Evolutionary conservation across 2,797 vertebrate species (phyloP).

Genomic region (Rhabdophis nuchalis): DNA sequence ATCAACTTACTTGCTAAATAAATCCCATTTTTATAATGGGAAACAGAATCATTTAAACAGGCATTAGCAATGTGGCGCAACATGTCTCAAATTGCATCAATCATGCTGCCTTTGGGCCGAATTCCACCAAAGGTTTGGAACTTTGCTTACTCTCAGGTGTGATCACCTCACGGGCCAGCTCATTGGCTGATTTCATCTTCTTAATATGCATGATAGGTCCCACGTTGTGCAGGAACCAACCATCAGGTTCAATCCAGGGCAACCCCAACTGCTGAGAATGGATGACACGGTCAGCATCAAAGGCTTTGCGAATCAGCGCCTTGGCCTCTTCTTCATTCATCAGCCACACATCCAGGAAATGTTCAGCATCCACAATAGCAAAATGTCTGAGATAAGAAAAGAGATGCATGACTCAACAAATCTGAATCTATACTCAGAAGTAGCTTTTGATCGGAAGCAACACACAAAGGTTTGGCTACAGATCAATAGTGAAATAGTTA

Average conservation of each 20-base stretch:
- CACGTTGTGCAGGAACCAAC: conserved; percentile 63
- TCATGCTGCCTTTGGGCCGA: background rate
- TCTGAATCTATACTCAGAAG: background rate
- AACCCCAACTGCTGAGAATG: conserved; percentile 77
- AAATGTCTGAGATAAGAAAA: conserved; percentile 70
- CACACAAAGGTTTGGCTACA: background rate
- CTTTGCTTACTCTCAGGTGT: conserved; percentile 44
- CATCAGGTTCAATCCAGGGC: conserved; percentile 68
- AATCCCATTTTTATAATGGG: background rate
- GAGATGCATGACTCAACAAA: background rate
- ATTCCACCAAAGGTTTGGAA: too few species aligned
- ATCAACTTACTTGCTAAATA: background rate
- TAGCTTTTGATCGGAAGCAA: background rate
- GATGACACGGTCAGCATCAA: conserved; percentile 75
- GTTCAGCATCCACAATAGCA: conserved; percentile 56
- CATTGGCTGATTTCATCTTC: conserved; percentile 2
- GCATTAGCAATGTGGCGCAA: background rate
- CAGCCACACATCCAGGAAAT: conserved; percentile 77
- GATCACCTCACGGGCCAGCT: conserved; percentile 58
- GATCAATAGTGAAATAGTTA: background rate
- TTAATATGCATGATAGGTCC: conserved; percentile 61
- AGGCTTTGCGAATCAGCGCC: conserved; percentile 65
- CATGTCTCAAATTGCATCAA: background rate
- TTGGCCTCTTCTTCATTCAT: conserved; percentile 83
- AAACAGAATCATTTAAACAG: background rate